phyloP scores from a whole-genome alignment of 2,797 vertebrate genomes.

The Tokudaia tokunoshimensis region DNA sequence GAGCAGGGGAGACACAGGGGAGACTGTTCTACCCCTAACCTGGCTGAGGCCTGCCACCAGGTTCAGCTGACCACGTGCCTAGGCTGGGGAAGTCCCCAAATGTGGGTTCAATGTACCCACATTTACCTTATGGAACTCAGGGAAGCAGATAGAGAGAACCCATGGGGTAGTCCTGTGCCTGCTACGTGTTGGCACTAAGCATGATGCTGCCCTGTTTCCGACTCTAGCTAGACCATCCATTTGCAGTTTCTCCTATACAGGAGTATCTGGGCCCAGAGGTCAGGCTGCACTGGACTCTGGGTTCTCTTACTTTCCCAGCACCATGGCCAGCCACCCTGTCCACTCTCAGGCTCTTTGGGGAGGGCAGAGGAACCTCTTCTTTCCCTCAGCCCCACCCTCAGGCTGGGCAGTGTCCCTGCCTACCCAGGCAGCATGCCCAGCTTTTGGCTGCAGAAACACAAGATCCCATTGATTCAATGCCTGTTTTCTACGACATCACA shows the following conservation, averaged over 20 bases:
- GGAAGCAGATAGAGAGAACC: background rate
- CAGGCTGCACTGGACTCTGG: background rate
- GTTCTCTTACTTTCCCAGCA: conserved; percentile 42
- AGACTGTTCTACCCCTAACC: background rate
- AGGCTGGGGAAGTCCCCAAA: background rate
- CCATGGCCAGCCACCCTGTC: conserved; percentile 75
- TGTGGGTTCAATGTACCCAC: background rate
- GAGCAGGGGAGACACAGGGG: background rate
- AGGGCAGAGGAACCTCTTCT: conserved; percentile 30
- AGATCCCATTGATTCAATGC: conserved; percentile 76
- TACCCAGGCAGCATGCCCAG: conserved; percentile 68
- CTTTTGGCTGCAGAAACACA: conserved; percentile 50
- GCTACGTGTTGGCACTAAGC: background rate
- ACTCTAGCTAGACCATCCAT: background rate
- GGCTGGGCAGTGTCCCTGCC: conserved; percentile 57
- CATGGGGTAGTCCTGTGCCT: background rate
- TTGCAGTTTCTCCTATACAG: background rate
- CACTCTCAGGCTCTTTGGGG: conserved; percentile 22
- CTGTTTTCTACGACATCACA: conserved; percentile 74
- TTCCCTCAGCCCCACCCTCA: background rate
- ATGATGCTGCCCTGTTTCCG: background rate
- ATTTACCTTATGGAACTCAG: background rate
- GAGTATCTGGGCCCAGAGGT: background rate
- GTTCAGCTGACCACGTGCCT: background rate
- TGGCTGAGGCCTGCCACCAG: background rate